Evolutionary conservation across 1,140 invertebrate genomes (phyloP), one percentile per base, ranked within the genome.

Genomic region (Eumeta japonica): DNA sequence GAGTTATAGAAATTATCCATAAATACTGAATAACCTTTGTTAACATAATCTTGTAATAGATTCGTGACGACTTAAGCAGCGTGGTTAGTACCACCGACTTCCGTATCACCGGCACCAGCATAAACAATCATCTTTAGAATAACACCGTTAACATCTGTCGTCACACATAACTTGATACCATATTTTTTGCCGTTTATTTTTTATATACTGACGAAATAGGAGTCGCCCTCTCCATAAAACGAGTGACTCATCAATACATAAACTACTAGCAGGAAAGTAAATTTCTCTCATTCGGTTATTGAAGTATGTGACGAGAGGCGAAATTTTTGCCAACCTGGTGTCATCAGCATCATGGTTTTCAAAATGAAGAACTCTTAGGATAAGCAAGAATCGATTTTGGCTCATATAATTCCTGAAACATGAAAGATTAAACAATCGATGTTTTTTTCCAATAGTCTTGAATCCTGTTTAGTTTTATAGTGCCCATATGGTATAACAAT

Each of bases 141-240:
- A 2, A 39, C 12, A 0, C 49, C 52, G 16, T 43, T 41, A 1
- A 39, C 29, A 41, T 55, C 47, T 36, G 39, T 33, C 3, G 55
- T 14, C 3, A 42, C 15, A 38, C 51, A 54, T 4, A 48, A 41
- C 29, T 58, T 57, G 27, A 57, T 39, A 11, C 53, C 52, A 33
- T 54, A 62, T 27, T 52, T 49, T n/a, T 37, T 56, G 52, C n/a
- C 35, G 27, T 41, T 60, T 58, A 3, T 43, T 41, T 43, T 59
- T 46, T 34, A 63, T 50, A 35, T 62, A 62, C 30, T 58, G 50
- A 12, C 57, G 37, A 37, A 60, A 57, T 17, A 28, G 19, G 17
- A 58, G 34, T 37, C 54, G 24, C n/a, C 60, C 58, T 34, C 49
- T 33, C 46, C 50, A 62, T 38, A 58, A 43, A 32, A 60, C 41